phyloP scores from a whole-genome alignment of 37 sponge, comb jelly and placozoan species.

The Cliona cf. orientalis region DNA sequence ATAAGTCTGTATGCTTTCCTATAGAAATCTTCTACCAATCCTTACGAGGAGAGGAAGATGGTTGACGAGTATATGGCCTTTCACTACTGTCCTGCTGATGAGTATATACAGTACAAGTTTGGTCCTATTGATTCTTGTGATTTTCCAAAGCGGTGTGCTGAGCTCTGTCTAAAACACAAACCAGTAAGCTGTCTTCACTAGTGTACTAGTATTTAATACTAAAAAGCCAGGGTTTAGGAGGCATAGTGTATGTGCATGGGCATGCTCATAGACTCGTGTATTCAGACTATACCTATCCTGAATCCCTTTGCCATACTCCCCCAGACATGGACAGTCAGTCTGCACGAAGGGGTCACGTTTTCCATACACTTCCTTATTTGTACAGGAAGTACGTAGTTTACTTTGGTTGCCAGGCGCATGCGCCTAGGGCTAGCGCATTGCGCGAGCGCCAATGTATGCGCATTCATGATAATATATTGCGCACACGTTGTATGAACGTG shows the following conservation, averaged over 20 bases:
- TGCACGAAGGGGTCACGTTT: too few species aligned
- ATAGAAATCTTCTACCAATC: conserved; percentile 13
- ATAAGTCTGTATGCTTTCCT: background rate
- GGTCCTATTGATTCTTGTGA: conserved; percentile 65
- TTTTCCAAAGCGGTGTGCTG: conserved; percentile 82
- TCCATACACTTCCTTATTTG: too few species aligned
- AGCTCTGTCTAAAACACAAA: conserved; percentile 74
- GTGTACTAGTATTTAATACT: background rate
- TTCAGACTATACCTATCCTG: too few species aligned
- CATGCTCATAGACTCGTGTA: too few species aligned
- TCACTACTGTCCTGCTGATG: conserved; percentile 68
- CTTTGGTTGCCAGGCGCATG: too few species aligned
- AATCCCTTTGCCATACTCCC: too few species aligned
- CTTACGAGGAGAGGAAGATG: conserved; percentile 63
- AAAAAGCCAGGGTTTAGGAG: background rate
- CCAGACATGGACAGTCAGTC: too few species aligned
- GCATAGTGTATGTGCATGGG: background rate
- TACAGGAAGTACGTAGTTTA: too few species aligned
- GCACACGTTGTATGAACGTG: too few species aligned
- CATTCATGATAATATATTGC: too few species aligned
- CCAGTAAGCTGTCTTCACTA: conserved; percentile 22
- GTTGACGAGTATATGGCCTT: conserved; percentile 84
- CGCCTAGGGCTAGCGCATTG: too few species aligned
- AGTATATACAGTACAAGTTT: conserved; percentile 51
- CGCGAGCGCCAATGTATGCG: too few species aligned